Evolutionary conservation across 2,797 vertebrate genomes (phyloP).

Genomic region (Euphonia xanthogaster): DNA sequence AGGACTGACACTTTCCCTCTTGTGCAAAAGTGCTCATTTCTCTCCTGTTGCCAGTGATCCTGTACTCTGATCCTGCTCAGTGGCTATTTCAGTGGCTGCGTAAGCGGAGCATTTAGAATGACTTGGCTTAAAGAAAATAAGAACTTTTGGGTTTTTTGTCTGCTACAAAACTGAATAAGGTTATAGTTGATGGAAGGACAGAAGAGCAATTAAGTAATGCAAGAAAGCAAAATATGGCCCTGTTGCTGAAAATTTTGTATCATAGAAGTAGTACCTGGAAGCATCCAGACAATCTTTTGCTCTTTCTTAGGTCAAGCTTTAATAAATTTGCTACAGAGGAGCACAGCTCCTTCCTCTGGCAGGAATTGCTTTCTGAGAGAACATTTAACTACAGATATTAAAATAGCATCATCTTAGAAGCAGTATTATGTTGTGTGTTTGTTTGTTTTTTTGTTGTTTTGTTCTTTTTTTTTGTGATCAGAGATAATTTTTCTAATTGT

Average conservation of each 20-base stretch:
- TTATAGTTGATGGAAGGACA: background rate
- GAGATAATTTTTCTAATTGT: background rate
- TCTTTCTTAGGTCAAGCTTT: background rate
- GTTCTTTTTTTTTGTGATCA: background rate
- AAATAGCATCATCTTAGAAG: background rate
- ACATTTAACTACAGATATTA: background rate
- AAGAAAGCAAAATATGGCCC: background rate
- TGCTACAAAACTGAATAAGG: accelerated
- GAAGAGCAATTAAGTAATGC: background rate
- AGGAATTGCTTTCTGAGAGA: background rate
- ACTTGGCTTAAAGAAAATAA: background rate
- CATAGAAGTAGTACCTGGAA: background rate
- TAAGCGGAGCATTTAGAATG: background rate
- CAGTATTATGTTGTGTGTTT: background rate
- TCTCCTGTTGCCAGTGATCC: background rate
- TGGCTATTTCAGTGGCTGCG: background rate
- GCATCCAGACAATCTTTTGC: background rate
- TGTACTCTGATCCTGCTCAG: background rate
- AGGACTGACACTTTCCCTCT: background rate
- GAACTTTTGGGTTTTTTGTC: background rate
- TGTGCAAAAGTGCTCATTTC: background rate
- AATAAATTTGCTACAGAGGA: background rate
- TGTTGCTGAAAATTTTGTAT: background rate
- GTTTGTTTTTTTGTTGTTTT: background rate
- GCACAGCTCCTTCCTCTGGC: background rate